Base-by-base conservation (phyloP, 1,140 invertebrate species). In the Euwallacea fornicatus region DNA sequence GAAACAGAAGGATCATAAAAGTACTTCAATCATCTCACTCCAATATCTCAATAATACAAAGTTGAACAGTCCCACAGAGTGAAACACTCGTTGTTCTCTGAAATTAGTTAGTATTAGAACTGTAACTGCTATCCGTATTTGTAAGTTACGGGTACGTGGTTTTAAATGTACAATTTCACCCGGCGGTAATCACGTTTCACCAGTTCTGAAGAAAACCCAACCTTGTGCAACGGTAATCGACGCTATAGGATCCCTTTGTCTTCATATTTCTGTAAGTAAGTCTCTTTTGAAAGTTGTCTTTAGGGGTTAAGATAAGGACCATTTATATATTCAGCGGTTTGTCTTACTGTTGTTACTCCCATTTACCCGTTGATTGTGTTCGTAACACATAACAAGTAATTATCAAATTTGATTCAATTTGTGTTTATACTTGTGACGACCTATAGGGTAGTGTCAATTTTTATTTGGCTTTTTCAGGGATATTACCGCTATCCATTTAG, bases 121-220 rank as follows among this genome's bases (percentile, higher is more conserved):
- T 69, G 33, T 55, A 55, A 69, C 70, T 54, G 55, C 70, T 33
- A 60, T 74, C 74, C 75, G 80, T 80, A 78, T 80, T 81, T 78
- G 80, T 81, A 81, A 81, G 80, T 81, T 81, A 80, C 77, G 75
- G 75, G 69, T 74, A 76, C 75, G 78, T 76, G 69, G 77, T 75
- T 70, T 33, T 78, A 59, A 73, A 13, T 75, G 16, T 8, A 53
- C 7, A 44, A 53, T 41, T 47, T 62, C 21, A 15, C 43, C 33
- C 46, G 47, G 44, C 42, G 16, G 9, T 61, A 47, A 60, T 7
- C 33, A 42, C 47, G 66, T 43, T 47, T 62, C 67, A 7, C 46
- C 67, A 16, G 58, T 69, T 16, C 47, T 16, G 59, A 55, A 69
- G 21, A 60, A 41, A 50, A 44, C 6, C 66, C 21, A 33, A 68